These are phyloP conservation scores for Chrysolina americana DNA, from an alignment of 2,888 invertebrate species.

Conservation along the genomic window DNA sequence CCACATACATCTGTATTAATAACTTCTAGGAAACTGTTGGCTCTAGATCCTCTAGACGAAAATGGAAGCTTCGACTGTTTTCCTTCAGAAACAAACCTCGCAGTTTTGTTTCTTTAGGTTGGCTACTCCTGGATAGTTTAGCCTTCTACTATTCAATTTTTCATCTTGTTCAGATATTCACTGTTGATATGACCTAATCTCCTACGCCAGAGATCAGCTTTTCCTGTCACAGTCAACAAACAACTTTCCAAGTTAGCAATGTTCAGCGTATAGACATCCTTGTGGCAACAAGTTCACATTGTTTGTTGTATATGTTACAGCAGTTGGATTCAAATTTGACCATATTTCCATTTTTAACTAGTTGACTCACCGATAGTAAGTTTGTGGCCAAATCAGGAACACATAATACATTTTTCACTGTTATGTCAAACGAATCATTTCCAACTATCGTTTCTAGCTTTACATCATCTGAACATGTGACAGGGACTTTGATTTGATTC, in stretches of 20 bases:
- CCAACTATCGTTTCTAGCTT: conserved; percentile 2
- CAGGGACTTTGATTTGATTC: background rate
- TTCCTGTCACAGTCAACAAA: conserved; percentile 11
- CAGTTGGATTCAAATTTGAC: conserved; percentile 4
- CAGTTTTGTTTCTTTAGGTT: too few species aligned
- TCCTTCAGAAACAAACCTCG: too few species aligned
- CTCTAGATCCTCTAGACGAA: too few species aligned
- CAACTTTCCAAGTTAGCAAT: background rate
- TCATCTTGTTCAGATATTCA: conserved; percentile 15
- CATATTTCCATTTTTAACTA: background rate
- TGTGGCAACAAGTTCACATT: too few species aligned
- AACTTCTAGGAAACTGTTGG: too few species aligned
- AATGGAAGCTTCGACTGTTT: too few species aligned
- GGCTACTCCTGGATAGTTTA: too few species aligned
- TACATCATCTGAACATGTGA: conserved; percentile 8
- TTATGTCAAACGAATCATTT: background rate
- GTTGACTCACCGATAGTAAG: too few species aligned
- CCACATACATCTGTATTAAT: too few species aligned
- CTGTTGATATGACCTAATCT: background rate
- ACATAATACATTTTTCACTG: background rate
- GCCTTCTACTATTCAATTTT: conserved; percentile 4
- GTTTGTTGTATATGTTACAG: background rate
- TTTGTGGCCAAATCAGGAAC: too few species aligned
- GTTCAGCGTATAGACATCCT: too few species aligned
- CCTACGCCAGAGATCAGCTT: too few species aligned